Base-by-base conservation (phyloP, 2,797 vertebrate genomes). In the Toxotes lorentzi region DNA sequence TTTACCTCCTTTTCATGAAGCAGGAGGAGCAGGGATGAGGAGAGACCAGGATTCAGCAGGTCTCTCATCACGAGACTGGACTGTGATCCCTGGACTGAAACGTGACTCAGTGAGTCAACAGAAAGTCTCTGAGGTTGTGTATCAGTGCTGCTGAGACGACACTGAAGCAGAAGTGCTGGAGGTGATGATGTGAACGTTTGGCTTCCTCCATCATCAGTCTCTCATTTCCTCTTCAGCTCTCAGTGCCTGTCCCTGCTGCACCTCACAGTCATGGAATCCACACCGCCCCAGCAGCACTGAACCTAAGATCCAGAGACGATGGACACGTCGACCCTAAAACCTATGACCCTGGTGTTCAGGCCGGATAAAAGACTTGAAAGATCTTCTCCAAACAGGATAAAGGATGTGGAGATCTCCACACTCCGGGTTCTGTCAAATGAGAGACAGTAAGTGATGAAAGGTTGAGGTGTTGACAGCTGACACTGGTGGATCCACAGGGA, bases 181-280 rank as follows among this genome's bases (percentile, higher is more conserved):
- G 9, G 2, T 27, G 35, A 53, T 23, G 8, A 12, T 50, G 50
- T 21, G 12, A 48, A 57, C 4, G 5, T 19, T 8, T 70, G 45
- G 43, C 2, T 45, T 23, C 10, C 17, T 4, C 1, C 16, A 17
- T 41, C 0, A 59, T 60, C 2, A 56, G 14, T 24, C 7, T 56
- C 13, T 62, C 19, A n/a, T 50, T 51, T 48, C 7, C 43, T 23
- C 35, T 48, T 50, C 10, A 30, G 59, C 58, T 73, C 63, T 34
- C 4, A 27, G 3, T 38, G 50, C 71, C 23, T 5, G 7, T 41
- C 63, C 24, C 50, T 78, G 11, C n/a, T 70, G 23, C 6, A 51
- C 16, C 70, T 62, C 32, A 54, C 50, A 45, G 66, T 65, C 78
- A 74, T 65, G 68, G 65, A 68, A 74, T 34, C 74, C 59, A 64